These are phyloP conservation scores for Ormyrus labotus DNA, from an alignment of 2,888 invertebrate genomes.

Conservation along the genomic window DNA sequence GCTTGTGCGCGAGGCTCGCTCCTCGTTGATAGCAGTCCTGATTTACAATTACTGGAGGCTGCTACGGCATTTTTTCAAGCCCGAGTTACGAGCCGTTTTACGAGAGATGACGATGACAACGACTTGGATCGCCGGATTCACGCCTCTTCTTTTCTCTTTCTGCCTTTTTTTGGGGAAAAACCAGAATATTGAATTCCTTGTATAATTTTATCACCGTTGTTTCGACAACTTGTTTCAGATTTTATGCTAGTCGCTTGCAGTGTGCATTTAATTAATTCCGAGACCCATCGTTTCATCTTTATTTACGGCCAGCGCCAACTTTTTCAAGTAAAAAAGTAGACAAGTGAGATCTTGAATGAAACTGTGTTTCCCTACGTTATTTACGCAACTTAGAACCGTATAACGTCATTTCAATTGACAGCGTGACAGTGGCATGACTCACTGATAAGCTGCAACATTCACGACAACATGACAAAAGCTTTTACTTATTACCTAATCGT, in stretches of 20 bases:
- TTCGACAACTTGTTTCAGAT: slow-evolving; percentile 47
- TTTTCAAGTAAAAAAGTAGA: neutral
- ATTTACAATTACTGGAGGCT: slow-evolving; percentile 48
- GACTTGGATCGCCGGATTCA: slow-evolving; percentile 29
- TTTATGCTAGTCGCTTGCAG: slow-evolving; percentile 41
- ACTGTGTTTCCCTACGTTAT: slow-evolving; percentile 5
- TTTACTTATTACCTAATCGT: neutral
- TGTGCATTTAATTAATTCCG: slow-evolving; percentile 49
- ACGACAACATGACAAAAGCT: slow-evolving; percentile 43
- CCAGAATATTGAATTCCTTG: slow-evolving; percentile 51
- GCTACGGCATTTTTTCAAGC: slow-evolving; percentile 24
- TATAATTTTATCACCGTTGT: slow-evolving; percentile 47
- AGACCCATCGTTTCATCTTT: slow-evolving; percentile 4
- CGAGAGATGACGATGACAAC: slow-evolving; percentile 43
- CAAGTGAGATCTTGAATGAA: neutral
- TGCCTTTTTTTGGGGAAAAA: neutral
- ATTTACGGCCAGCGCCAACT: neutral
- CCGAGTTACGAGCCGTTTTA: slow-evolving; percentile 49
- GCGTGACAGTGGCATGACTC: slow-evolving; percentile 17
- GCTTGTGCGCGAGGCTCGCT: neutral
- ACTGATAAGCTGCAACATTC: slow-evolving; percentile 38
- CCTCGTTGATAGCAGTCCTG: slow-evolving; percentile 28
- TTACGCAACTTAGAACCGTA: neutral
- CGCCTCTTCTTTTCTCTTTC: slow-evolving; percentile 26
- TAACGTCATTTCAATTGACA: slow-evolving; percentile 22